Base-by-base conservation (phyloP, 1,140 invertebrate species). In the Temnothorax nylanderi region DNA sequence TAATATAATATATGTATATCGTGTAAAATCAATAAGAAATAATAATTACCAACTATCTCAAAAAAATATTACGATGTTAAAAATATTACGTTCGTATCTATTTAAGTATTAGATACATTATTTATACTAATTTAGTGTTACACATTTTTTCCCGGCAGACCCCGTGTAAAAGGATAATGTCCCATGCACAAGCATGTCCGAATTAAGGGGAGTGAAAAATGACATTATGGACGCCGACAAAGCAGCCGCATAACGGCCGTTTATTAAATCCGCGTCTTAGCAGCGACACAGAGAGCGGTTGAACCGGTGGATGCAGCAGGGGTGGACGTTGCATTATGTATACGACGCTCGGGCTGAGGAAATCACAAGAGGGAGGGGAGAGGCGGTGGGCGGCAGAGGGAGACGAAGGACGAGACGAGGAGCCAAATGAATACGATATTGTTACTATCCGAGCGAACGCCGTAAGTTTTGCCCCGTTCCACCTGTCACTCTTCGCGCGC, bases 391-490 rank as follows among this genome's bases (percentile, higher is more conserved):
- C 18, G 74, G 65, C 16, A 54, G 64, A 26, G 56, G 26, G 51
- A 44, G n/a, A 34, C 3, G 74, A 84, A 76, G 51, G 58, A n/a
- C 13, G 69, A 34, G 21, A 77, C 56, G 80, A 77, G 85, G 76
- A 86, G 77, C 47, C 80, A 87, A 93, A 92, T 92, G 90, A 93
- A 92, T 92, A 91, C 87, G 85, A 92, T 92, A 92, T 92, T 91
- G 92, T 92, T 91, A 88, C 88, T 91, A 89, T 87, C 90, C 87
- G 54, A 51, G 54, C 60, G 65, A 88, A 60, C 51, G 51, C 65
- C 51, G 72, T 76, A 88, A 90, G 81, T 90, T 90, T 90, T 77
- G 81, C 84, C 65, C 51, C 75, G 49, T 65, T 65, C 86, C 54
- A 32, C 37, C 49, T 58, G n/a, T 26, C 51, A 86, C 37, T 65